Conservation (phyloP, 64 coral and sea anemone genomes). For the Pocillopora verrucosa region DNA sequence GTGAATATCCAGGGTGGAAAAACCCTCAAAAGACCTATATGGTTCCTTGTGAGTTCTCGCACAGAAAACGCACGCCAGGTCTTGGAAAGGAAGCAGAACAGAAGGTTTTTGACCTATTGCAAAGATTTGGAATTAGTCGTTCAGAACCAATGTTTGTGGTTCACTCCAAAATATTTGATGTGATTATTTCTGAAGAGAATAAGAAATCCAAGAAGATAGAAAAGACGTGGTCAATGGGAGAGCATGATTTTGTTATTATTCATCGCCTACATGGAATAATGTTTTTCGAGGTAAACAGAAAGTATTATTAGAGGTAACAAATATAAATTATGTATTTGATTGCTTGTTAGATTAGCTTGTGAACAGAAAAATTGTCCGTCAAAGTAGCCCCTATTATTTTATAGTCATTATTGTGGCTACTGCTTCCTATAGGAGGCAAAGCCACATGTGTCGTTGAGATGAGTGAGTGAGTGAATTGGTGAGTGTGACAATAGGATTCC, state of each 20-base stretch:
- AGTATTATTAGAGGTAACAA: too few species aligned
- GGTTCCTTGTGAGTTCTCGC: constrained; percentile 30
- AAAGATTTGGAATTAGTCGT: neutral
- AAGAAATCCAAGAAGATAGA: neutral
- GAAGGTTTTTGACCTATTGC: neutral
- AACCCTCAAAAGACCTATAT: constrained; percentile 14
- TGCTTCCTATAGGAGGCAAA: too few species aligned
- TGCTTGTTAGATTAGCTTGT: too few species aligned
- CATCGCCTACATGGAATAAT: constrained; percentile 44
- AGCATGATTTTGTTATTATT: constrained; percentile 68
- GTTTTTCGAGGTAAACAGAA: constrained; percentile 51
- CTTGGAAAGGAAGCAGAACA: neutral
- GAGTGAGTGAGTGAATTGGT: too few species aligned
- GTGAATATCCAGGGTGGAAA: constrained; percentile 20
- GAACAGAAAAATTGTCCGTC: too few species aligned
- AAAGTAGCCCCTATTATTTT: too few species aligned
- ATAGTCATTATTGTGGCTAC: too few species aligned
- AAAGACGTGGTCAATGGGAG: constrained; percentile 47
- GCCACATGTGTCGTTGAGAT: too few species aligned
- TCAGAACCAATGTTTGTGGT: constrained; percentile 29
- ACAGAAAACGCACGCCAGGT: neutral
- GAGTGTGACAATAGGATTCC: too few species aligned
- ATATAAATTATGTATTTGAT: too few species aligned
- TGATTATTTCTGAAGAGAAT: neutral
- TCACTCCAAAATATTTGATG: neutral